Conservation (phyloP, 2,888 invertebrate genomes). For the Ashinkailepas kermadecensis region DNA sequence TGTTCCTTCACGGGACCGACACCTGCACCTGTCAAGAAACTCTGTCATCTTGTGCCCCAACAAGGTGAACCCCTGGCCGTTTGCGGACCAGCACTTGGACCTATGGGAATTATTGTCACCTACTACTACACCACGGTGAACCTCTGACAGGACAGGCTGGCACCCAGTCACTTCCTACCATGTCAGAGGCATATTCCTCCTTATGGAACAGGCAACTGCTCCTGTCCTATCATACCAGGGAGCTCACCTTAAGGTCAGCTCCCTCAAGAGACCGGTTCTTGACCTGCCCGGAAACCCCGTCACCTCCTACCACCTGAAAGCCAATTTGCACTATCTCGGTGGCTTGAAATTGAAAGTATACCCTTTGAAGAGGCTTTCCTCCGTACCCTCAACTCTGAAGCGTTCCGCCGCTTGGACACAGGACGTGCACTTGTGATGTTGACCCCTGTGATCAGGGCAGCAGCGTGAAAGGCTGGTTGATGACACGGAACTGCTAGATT, state of each 20-base stretch:
- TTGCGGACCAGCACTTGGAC: constrained; percentile 57
- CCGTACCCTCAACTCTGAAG: no score
- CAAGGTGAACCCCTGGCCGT: background rate
- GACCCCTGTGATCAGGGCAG: no score
- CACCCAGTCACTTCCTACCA: background rate
- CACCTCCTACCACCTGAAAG: constrained; percentile 75
- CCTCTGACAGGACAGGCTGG: background rate
- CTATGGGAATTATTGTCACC: constrained; percentile 67
- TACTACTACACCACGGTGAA: constrained; percentile 69
- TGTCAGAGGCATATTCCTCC: no score
- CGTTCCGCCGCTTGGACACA: no score
- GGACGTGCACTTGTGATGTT: no score
- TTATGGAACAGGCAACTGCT: no score
- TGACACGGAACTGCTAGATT: no score
- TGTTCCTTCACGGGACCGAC: background rate
- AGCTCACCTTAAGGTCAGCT: background rate
- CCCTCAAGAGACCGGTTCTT: constrained; percentile 41
- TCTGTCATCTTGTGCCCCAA: background rate
- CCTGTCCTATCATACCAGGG: no score
- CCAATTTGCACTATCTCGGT: no score
- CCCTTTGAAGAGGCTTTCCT: no score
- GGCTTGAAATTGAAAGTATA: no score
- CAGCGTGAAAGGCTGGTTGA: no score
- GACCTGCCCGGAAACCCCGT: constrained; percentile 70
- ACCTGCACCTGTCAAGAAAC: background rate